Percentiles rank a stretch among this genome's conserved stretches.
Evolutionary conservation across 2,113 vertebrate genomes (phyloP).

Genomic region (Haemorhous mexicanus): DNA sequence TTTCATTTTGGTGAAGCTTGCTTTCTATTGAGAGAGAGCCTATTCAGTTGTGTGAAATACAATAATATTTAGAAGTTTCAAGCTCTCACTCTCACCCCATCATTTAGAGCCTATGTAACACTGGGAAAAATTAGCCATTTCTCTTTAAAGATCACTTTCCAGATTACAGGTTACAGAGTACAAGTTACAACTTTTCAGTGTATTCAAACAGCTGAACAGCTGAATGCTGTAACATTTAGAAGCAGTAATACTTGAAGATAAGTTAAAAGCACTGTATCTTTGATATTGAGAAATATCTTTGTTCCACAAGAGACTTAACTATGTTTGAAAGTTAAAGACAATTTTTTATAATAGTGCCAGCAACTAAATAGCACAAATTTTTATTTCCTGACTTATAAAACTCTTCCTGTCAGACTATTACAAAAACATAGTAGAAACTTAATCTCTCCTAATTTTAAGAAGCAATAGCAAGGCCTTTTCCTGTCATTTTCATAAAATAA

Average conservation of each 20-base stretch:
- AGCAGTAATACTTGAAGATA: not conserved
- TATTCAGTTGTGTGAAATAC: not conserved
- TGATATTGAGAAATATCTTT: not conserved
- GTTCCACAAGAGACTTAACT: not conserved
- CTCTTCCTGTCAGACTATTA: not conserved
- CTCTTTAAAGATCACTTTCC: not conserved
- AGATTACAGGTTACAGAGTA: not conserved
- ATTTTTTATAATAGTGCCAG: not conserved
- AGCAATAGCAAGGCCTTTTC: not conserved
- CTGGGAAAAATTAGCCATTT: not conserved
- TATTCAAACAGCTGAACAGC: not conserved
- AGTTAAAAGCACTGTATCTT: not conserved
- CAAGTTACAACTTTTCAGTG: not conserved
- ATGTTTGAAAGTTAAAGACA: not conserved
- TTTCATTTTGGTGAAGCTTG: not conserved
- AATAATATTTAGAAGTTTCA: not conserved
- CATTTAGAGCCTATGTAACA: not conserved
- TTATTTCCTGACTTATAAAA: not conserved
- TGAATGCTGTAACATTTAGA: not conserved
- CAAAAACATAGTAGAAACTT: not conserved
- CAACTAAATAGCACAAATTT: not conserved
- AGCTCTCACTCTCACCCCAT: not conserved
- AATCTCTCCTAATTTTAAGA: not conserved
- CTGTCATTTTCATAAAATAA: not conserved
- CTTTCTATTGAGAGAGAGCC: not conserved